A percentile compares a stretch with the other conserved stretches of the same genome.
These are phyloP conservation scores for Garrulus glandarius DNA, from an alignment of 2,797 vertebrate genomes.

Conservation along the genomic window DNA sequence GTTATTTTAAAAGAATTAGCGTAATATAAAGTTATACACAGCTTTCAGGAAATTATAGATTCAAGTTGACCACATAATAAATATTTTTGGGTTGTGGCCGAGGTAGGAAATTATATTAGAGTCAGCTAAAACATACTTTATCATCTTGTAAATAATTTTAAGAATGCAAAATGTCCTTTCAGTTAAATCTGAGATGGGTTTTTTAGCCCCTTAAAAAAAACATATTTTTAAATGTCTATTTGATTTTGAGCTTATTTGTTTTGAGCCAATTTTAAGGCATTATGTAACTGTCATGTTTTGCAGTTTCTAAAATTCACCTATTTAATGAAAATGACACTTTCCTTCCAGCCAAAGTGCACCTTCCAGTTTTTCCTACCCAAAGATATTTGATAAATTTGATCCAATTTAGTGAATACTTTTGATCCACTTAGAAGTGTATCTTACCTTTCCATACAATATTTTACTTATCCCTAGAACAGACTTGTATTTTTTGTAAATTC, in stretches of 20 bases:
- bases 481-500: neutral
- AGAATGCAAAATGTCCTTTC: neutral
- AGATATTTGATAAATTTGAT: neutral
- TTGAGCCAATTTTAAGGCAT: neutral
- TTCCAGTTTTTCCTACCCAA: neutral
- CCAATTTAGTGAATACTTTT: neutral
- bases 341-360: neutral
- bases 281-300: neutral
- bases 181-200: neutral
- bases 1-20: neutral
- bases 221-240: neutral
- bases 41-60: neutral
- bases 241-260: neutral
- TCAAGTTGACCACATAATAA: neutral
- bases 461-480: neutral
- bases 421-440: neutral
- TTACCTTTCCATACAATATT: neutral
- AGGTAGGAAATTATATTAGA: neutral
- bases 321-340: rapidly evolving
- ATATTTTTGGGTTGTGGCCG: neutral
- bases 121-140: neutral
- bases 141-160: neutral
- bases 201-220: neutral
- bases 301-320: neutral
- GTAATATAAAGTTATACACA: neutral